Conservation (phyloP, 1,140 invertebrate genomes). For the Euschistus heros region DNA sequence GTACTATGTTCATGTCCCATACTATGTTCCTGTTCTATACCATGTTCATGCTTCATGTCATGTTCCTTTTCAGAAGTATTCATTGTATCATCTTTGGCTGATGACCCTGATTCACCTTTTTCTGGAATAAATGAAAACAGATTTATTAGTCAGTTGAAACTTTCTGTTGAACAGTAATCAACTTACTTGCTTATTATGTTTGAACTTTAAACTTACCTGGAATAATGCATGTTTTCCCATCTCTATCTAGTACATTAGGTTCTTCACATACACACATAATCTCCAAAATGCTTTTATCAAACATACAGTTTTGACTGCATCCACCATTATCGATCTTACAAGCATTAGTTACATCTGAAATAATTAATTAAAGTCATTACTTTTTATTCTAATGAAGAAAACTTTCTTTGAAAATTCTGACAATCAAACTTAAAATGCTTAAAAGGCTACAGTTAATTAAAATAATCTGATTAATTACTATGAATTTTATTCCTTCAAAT, state of each 20-base stretch:
- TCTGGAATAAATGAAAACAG: not conserved
- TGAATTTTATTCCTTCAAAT: too few relatives aligned
- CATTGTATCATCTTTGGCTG: too few relatives aligned
- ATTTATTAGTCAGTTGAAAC: too few relatives aligned
- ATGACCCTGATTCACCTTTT: too few relatives aligned
- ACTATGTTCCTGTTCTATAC: slow-evolving; percentile 5
- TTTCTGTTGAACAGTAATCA: too few relatives aligned
- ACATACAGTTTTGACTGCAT: slow-evolving; percentile 65
- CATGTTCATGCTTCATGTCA: slow-evolving; percentile 9
- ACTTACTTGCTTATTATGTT: too few relatives aligned
- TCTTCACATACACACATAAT: slow-evolving; percentile 62
- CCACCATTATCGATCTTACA: slow-evolving; percentile 63
- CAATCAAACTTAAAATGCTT: not conserved
- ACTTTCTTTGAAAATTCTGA: not conserved
- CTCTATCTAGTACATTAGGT: slow-evolving; percentile 37
- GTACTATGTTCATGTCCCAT: not conserved
- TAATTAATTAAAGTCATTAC: not conserved
- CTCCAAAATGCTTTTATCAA: slow-evolving; percentile 48
- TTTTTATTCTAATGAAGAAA: not conserved
- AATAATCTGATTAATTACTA: too few relatives aligned
- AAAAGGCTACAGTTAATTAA: not conserved
- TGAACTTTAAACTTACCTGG: slow-evolving; percentile 19
- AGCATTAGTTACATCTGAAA: slow-evolving; percentile 48
- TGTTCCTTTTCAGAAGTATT: not conserved
- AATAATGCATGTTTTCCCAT: slow-evolving; percentile 38